Evolutionary conservation across 2,797 vertebrate species (phyloP).

Genomic region (Macrochelys suwanniensis): DNA sequence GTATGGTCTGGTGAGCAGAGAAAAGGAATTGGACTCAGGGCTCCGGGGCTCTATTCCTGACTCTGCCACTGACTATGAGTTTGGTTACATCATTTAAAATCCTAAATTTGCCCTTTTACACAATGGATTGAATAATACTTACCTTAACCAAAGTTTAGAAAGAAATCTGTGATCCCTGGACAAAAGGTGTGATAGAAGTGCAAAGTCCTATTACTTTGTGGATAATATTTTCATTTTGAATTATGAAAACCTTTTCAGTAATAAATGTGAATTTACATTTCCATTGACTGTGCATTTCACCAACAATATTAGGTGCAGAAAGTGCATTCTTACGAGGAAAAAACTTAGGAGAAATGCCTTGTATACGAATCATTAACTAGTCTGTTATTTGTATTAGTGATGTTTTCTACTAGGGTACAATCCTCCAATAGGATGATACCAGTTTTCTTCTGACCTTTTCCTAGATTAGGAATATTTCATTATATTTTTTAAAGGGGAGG

Average conservation of each 20-base stretch:
- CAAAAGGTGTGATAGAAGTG: neutral
- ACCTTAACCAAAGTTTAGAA: neutral
- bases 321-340: neutral
- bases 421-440: conserved; percentile 42
- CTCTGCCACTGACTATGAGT: neutral
- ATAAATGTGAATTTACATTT: neutral
- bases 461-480: conserved; percentile 46
- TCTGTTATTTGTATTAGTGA: neutral
- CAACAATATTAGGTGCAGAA: neutral
- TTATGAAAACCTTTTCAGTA: neutral
- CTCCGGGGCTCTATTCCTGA: neutral
- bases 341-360: neutral
- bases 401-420: conserved; percentile 31
- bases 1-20: neutral
- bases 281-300: neutral
- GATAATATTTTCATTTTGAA: neutral
- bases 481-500: conserved; percentile 56
- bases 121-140: neutral
- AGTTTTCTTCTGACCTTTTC: conserved; percentile 52
- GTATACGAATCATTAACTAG: accelerated
- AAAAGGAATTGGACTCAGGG: neutral
- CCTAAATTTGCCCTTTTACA: neutral
- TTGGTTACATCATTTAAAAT: neutral
- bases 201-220: neutral
- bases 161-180: neutral